Evolutionary conservation across 53 echinoderm and acorn worm genomes (phyloP), one percentile per base, ranked within the genome.

Genomic region (Holothuria leucospilota): DNA sequence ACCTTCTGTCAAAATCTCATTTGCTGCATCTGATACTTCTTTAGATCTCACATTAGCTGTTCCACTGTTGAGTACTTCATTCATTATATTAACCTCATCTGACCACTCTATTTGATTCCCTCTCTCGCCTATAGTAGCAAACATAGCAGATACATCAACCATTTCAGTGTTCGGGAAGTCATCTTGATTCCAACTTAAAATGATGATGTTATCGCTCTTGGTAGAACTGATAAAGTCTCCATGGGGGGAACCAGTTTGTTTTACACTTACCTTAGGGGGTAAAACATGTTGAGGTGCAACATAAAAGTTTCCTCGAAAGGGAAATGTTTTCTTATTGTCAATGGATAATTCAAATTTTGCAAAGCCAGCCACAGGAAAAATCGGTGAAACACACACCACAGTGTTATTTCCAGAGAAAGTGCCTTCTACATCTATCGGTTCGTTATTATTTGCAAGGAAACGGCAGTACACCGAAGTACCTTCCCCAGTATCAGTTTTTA

Each of bases 271-370:
- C 46, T 2, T 46, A 38, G 84, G 63, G 58, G 92, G 88, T 21
- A 51, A 39, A 75, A 91, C 27, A 68, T 91, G 74, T 87, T 88
- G 72, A 42, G 91, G 69, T 56, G 86, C 81, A 14, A 92, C 81
- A 52, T 91, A 91, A 23, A 91, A 63, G 20, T 82, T 77, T 10
- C 92, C 92, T 69, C 78, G 60, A 58, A 84, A 89, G 20, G 92
- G 88, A 21, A 85, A 92, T 34, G 92, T 66, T 15, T 7, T n/a
- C 15, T 70, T 85, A 27, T 70, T 63, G 59, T 92, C 85, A 61
- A 88, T 58, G 46, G 92, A 89, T 2, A 92, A 84, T 67, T 59
- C 74, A 13, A 92, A 85, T 5, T 53, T 26, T 28, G 84, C 77
- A 8, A 89, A 84, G 16, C 86, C 86, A 18, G 39, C 49, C 70